Conservation (phyloP, 35 echinoderm and acorn worm genomes). For the Heliocidaris erythrogramma region DNA sequence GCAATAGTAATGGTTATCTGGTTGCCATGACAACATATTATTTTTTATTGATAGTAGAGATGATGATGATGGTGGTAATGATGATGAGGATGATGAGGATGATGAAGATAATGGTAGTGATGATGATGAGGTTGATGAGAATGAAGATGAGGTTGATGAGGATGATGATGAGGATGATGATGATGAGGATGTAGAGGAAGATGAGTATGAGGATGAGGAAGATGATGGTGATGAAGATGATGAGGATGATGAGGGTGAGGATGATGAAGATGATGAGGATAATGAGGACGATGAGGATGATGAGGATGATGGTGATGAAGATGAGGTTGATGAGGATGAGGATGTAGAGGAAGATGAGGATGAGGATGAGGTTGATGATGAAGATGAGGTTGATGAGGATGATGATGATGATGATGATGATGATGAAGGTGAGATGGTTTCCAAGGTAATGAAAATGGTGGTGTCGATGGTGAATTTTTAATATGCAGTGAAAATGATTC, state of each 20-base stretch:
- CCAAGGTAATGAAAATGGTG: neutral
- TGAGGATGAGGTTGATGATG: neutral
- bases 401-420: constrained; percentile 28
- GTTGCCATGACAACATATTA: neutral
- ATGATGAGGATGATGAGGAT: neutral
- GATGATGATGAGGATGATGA: neutral
- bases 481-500: neutral
- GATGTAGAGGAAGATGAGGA: neutral
- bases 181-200: neutral
- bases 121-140: neutral
- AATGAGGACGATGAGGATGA: constrained; percentile 19
- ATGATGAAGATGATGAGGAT: neutral
- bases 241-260: constrained; percentile 14
- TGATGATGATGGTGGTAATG: constrained; percentile 24
- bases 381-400: neutral
- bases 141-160: constrained; percentile 3
- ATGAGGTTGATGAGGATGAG: constrained; percentile 15
- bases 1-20: too few species aligned
- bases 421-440: neutral
- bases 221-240: constrained; percentile 17
- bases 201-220: neutral
- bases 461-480: neutral
- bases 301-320: constrained; percentile 6
- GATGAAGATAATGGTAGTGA: neutral
- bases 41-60: neutral